These are phyloP conservation scores for Drosophila pallidifrons DNA, from an alignment of 1,140 invertebrate genomes.

Conservation along the genomic window DNA sequence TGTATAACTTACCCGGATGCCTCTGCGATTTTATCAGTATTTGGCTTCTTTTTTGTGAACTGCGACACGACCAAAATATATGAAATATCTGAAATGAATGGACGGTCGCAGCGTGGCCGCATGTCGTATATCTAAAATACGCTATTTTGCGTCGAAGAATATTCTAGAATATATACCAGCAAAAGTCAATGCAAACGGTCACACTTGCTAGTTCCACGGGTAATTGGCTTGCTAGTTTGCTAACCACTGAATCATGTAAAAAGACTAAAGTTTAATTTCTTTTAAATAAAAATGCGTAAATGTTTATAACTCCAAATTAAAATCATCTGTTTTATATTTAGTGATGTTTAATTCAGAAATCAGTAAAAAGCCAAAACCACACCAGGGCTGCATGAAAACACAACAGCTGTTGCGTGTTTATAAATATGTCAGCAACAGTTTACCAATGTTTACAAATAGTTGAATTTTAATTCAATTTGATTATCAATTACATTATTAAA, in stretches of 20 bases:
- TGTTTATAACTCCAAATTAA: too few species aligned
- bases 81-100: conserved; percentile 59
- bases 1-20: conserved; percentile 74
- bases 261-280: too few species aligned
- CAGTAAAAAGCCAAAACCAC: not conserved
- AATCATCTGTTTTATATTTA: too few species aligned
- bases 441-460: not conserved
- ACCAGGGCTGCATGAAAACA: not conserved
- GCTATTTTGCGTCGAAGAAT: not conserved
- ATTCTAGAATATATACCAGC: not conserved
- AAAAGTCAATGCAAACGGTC: too few species aligned
- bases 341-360: not conserved
- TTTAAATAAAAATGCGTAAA: too few species aligned
- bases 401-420: not conserved
- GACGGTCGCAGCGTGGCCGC: not conserved
- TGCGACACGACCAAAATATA: conserved; percentile 64
- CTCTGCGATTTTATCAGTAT: conserved; percentile 77
- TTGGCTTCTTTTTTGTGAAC: conserved; percentile 60
- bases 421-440: not conserved
- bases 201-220: too few species aligned
- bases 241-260: too few species aligned
- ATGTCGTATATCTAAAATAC: not conserved
- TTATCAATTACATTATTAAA: not conserved
- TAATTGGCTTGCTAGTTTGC: too few species aligned
- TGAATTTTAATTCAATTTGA: not conserved